Base-by-base conservation (phyloP, 2,888 invertebrate genomes). In the Calameuta idolon region DNA sequence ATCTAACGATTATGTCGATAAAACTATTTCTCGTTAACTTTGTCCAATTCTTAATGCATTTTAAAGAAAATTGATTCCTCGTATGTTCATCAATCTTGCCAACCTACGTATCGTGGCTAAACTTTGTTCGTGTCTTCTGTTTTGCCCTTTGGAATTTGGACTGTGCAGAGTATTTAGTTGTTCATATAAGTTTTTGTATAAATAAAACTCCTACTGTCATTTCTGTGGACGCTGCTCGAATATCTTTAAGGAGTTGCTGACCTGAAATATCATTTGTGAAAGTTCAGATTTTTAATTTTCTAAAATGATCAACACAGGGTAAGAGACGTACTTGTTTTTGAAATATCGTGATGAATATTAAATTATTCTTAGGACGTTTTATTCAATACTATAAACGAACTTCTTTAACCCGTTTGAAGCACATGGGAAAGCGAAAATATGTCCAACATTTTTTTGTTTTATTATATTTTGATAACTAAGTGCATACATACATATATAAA, bases 261-360 rank as follows among this genome's bases (percentile, higher is more conserved):
- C 23, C 23, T 55, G 9, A 9, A 15, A 15, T 40, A 0, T 40
- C 2, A 40, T 23, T 55, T 23, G 55, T 55, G 55, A 55, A 55
- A 55, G 55, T 55, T 79, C 79, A 79, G 73, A 75, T 34, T 78
- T 77, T 81, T 73, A 1, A 34, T 37, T 30, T 69, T 33, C 23
- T 75, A 83, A 82, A 40, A 83, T 83, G 83, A 83, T 83, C 69
- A 83, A 83, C 75, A 81, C 83, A 75, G 83, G 83, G 83, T 83
- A 78, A 76, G 74, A 33, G 23, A n/a, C 9, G 11, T 74, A 75
- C 2, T 30, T n/a, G n/a, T n/a, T n/a, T 71, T 15, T 30, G 1
- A 30, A 23, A 31, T 9, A 11, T 30, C 23, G 0, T 33, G 9
- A 15, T 23, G 23, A 23, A 23, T 1, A 2, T 23, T 15, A 4